Base-by-base conservation (phyloP, 2,888 invertebrate genomes). In the Drosophila cognata region DNA sequence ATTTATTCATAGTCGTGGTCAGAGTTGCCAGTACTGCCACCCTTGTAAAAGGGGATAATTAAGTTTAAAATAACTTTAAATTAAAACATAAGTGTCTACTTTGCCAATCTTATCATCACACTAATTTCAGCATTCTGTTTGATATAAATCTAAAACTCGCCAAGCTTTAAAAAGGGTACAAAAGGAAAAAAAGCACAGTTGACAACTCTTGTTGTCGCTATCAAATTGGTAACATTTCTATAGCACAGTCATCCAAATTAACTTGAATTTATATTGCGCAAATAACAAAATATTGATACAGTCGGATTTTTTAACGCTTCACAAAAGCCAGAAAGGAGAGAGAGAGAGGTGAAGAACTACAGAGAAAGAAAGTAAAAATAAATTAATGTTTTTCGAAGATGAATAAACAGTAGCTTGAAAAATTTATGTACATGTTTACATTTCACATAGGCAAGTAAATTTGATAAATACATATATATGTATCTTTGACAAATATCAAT, bases 221-320 rank as follows among this genome's bases (percentile, higher is more conserved):
- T 36, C 16, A 51, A 67, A 59, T 73, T 29, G 43, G 61, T 65
- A 50, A 59, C 64, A 62, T 58, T 68, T 56, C 52, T 43, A 50
- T 46, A 41, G 46, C 41, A 31, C 10, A 53, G 67, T 74, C 61
- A 78, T 66, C 53, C 68, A 71, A 64, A 69, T 69, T 82, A 68
- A 70, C 68, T 57, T 18, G 60, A 71, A 69, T 82, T 72, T 72
- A 18, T 35, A 21, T 31, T 66, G 64, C 46, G 53, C 70, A 64
- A 76, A 68, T 65, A 63, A 46, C 13, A 28, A 31, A 60, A 59
- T 74, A 53, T 74, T 60, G n/a, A 48, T 46, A 33, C 18, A 36
- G 41, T 43, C 10, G 35, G 29, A 25, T 25, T 29, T 38, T 36
- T 28, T 29, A 28, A 41, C 33, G 50, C 29, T 21, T 6, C 29